Conservation (phyloP, 2,888 invertebrate genomes). For the Nomada fabriciana region DNA sequence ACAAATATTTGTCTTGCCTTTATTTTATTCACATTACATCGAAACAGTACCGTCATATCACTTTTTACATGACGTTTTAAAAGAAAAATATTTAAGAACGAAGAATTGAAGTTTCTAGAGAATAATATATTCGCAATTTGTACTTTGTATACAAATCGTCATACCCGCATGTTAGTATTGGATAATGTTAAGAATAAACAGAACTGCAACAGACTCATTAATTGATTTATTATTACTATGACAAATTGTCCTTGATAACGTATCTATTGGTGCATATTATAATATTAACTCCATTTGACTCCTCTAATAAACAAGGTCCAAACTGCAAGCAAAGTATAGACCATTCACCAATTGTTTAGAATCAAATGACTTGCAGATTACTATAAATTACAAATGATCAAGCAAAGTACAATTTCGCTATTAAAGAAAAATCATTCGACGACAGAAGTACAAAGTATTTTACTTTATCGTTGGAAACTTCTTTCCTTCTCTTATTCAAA, state of each 20-base stretch:
- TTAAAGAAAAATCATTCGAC: not conserved
- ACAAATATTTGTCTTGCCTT: too few relatives aligned
- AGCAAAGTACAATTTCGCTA: not conserved
- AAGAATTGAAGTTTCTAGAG: too few relatives aligned
- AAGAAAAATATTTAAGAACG: too few relatives aligned
- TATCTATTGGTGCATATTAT: not conserved
- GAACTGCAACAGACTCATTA: not conserved
- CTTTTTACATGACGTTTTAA: too few relatives aligned
- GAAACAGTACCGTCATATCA: too few relatives aligned
- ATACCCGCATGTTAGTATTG: too few relatives aligned
- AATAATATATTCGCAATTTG: too few relatives aligned
- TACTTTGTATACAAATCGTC: too few relatives aligned
- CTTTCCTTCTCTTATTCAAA: not conserved
- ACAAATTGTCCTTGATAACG: conserved; percentile 26
- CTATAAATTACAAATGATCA: not conserved
- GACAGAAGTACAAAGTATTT: not conserved
- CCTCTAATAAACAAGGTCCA: conserved; percentile 31
- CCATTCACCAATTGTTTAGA: conserved; percentile 16
- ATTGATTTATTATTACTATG: not conserved
- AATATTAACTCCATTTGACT: conserved; percentile 43
- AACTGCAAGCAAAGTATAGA: conserved; percentile 28
- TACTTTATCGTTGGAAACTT: not conserved
- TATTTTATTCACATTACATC: too few relatives aligned
- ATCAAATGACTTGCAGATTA: not conserved
- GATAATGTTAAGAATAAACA: not conserved